These are phyloP conservation scores for Onychomys torridus DNA, from an alignment of 2,797 vertebrate genomes.

Conservation along the genomic window DNA sequence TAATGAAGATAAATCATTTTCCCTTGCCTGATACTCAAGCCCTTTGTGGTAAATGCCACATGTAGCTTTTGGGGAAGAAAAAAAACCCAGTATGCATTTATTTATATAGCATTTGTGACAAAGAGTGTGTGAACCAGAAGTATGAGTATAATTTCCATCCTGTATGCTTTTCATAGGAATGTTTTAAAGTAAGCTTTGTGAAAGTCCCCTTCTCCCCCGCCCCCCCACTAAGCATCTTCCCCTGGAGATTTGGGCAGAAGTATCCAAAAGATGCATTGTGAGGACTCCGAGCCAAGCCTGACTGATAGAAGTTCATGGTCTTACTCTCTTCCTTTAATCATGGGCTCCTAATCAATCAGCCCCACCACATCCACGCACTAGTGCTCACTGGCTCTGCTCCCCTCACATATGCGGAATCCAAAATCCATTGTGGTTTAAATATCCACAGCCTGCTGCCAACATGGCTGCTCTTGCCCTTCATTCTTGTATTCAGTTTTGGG, in stretches of 20 bases:
- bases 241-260: constrained; percentile 23
- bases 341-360: neutral
- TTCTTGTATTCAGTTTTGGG: neutral
- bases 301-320: neutral
- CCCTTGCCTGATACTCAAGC: neutral
- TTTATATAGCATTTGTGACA: constrained; percentile 52
- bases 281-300: neutral
- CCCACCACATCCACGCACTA: neutral
- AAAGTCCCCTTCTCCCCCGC: neutral
- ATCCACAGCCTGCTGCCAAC: neutral
- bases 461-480: neutral
- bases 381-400: neutral
- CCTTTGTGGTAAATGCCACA: neutral
- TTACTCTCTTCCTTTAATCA: constrained; percentile 19
- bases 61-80: constrained; percentile 38
- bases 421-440: neutral
- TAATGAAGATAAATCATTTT: constrained; percentile 69
- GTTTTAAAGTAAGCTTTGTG: constrained; percentile 6
- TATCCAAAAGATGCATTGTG: constrained; percentile 4
- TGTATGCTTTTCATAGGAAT: constrained; percentile 1
- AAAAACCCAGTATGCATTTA: neutral
- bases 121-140: neutral
- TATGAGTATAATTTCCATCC: constrained; percentile 13
- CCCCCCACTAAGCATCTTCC: neutral
- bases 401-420: neutral